Evolutionary conservation across 1,140 invertebrate species (phyloP).

Genomic region (Drosophila triauraria): DNA sequence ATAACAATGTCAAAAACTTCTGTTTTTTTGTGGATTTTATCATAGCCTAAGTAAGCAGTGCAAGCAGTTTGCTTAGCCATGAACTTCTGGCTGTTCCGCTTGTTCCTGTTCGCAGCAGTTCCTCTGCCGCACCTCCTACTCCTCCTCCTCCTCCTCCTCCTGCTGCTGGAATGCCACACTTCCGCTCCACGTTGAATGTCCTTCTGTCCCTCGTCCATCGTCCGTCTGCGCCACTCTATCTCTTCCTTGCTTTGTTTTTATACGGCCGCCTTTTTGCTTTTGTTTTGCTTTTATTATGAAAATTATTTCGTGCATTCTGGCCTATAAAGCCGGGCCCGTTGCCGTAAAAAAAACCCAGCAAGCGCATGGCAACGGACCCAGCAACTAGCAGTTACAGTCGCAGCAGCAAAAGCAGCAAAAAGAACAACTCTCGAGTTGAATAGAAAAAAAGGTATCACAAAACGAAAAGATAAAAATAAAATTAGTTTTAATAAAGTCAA

Average conservation of each 20-base stretch:
- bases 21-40: constrained; percentile 1
- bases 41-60: constrained; percentile 16
- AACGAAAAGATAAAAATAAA: constrained; percentile 66
- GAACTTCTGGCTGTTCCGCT: constrained; percentile 8
- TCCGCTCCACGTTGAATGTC: constrained; percentile 18
- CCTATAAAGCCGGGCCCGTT: constrained; percentile 62
- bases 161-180: constrained; percentile 23
- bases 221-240: constrained; percentile 16
- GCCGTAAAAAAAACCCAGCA: constrained; percentile 63
- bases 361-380: constrained; percentile 64
- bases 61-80: constrained; percentile 25
- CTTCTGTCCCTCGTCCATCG: constrained; percentile 11
- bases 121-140: too few relatives aligned
- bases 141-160: not conserved
- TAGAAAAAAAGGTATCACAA: constrained; percentile 65
- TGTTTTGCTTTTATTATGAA: constrained; percentile 71
- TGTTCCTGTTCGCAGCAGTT: not conserved
- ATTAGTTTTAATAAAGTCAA: constrained; percentile 81
- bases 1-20: too few relatives aligned
- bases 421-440: constrained; percentile 18
- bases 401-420: constrained; percentile 1
- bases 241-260: constrained; percentile 19
- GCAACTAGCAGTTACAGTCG: constrained; percentile 43
- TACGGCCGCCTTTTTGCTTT: constrained; percentile 18
- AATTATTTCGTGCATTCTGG: constrained; percentile 76